phyloP scores from a whole-genome alignment of 2,113 vertebrate species.

The Aegithalos caudatus region DNA sequence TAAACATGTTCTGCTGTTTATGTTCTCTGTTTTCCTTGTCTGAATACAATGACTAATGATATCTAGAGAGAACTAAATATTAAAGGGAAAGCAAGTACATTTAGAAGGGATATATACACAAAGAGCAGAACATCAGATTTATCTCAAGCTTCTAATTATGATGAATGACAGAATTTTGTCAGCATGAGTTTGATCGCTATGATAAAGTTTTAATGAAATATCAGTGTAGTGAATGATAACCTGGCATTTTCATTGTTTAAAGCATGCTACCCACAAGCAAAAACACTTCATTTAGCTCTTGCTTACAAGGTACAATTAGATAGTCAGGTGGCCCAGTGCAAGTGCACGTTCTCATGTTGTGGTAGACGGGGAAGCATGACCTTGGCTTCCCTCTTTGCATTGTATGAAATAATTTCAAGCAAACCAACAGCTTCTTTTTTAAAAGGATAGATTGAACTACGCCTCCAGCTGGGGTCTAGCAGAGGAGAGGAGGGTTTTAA shows the following conservation, averaged over 20 bases:
- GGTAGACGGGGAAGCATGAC: neutral
- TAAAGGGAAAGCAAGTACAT: neutral
- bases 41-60: neutral
- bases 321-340: neutral
- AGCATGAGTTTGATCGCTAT: slow-evolving; percentile 1
- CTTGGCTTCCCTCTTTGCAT: neutral
- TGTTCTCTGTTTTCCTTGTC: neutral
- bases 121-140: neutral
- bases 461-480: neutral
- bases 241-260: neutral
- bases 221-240: neutral
- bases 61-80: neutral
- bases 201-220: neutral
- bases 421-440: neutral
- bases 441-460: neutral
- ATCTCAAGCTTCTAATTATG: slow-evolving; percentile 1
- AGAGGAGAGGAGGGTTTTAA: neutral
- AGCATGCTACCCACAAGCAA: neutral
- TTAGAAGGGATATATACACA: neutral
- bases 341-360: neutral
- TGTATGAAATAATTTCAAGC: neutral
- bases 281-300: neutral
- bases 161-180: neutral
- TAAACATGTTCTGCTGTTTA: neutral
- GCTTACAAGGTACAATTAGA: neutral